Base-by-base conservation (phyloP, 1,140 invertebrate species). In the Caenorhabditis elegans region DNA sequence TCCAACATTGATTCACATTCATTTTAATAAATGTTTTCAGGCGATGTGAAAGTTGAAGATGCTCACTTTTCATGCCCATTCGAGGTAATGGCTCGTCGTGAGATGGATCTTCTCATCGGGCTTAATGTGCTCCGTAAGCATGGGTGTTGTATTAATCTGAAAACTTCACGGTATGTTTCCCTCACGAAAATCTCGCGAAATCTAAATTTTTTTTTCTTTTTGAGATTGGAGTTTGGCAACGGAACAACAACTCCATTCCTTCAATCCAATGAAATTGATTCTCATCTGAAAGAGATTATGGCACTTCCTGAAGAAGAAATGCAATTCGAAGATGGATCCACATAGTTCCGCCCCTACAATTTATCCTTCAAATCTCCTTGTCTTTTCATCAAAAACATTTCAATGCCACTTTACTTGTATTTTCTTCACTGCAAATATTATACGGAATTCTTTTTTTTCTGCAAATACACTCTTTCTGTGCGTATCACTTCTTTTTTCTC, bases 101-200 rank as follows among this genome's bases (percentile, higher is more conserved):
- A 95, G 3, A 98, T 98, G 95, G 97, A 99, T 88, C 98, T 99
- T 95, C 91, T 99, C 22, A 91, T 99, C 5, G 97, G 97, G 0
- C 92, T 99, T 34, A 97, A 99, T 89, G 98, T 98, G 95, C 91
- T 99, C 0, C 96, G 96, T 91, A 91, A 97, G 85, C 97, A 99
- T 85, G 90, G 91, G 93, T 98, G 96, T 92, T 94, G 93, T 84
- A 97, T 98, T 87, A 96, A 98, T 90, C 91, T 98, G 78, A 95
- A 95, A 88, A 92, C 31, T 39, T 28, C 31, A 60, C 26, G 53
- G 53, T 60, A 60, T 24, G 49, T 48, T 48, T 51, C 47, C 47
- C 4, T 5, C 11, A 13, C 47, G 5, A 48, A 48, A 13, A n/a
- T n/a, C 47, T 13, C 15, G 19, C 17, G 5, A 2, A 26, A n/a